Evolutionary conservation across 2,797 vertebrate genomes (phyloP).

Genomic region (Simalia tracyae): DNA sequence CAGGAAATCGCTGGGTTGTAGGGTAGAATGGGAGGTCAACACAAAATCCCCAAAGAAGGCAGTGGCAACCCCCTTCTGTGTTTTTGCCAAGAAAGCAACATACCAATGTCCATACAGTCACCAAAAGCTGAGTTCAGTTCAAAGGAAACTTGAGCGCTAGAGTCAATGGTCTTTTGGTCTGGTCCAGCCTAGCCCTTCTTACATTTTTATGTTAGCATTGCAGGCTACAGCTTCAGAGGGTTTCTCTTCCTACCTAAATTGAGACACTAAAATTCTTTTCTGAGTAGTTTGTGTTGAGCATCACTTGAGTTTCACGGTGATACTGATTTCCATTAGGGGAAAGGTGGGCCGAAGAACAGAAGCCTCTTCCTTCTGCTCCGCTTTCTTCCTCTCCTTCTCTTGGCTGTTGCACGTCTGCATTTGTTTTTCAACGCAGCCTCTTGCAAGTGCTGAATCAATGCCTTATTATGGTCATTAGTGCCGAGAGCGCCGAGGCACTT

Average conservation of each 20-base stretch:
- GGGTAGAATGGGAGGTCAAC: neutral
- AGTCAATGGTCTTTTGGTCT: neutral
- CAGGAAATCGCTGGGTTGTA: neutral
- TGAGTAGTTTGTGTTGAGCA: neutral
- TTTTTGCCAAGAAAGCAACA: neutral
- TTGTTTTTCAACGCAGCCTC: neutral
- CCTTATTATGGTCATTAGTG: neutral
- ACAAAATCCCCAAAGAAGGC: neutral
- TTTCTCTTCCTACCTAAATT: neutral
- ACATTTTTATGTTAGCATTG: neutral
- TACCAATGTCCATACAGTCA: neutral
- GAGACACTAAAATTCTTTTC: neutral
- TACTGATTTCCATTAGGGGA: rapidly evolving
- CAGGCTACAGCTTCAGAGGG: neutral
- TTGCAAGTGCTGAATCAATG: neutral
- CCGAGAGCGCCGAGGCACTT: neutral
- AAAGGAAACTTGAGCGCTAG: neutral
- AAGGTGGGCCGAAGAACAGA: neutral
- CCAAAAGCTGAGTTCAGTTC: neutral
- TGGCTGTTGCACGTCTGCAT: neutral
- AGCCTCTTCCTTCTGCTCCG: rapidly evolving
- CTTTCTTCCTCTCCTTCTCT: neutral
- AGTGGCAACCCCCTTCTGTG: neutral
- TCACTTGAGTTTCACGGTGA: neutral
- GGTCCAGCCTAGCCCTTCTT: neutral